Percentiles rank a stretch among this genome's conserved stretches.
These are phyloP conservation scores for Mola mola DNA, from an alignment of 2,113 vertebrate species.

Conservation along the genomic window DNA sequence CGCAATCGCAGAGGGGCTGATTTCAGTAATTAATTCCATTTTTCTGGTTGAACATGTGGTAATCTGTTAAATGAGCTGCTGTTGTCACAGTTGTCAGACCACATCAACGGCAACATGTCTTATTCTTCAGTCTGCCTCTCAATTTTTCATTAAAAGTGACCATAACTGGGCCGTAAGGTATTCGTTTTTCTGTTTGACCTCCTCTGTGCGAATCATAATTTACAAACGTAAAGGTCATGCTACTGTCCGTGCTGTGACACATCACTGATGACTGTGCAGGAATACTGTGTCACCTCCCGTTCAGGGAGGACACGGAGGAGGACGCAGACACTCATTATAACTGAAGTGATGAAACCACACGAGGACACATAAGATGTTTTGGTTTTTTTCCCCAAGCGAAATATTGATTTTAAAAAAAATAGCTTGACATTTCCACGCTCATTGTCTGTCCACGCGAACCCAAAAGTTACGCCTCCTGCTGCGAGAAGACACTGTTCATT, in stretches of 20 bases:
- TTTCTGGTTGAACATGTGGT: slow-evolving; percentile 16
- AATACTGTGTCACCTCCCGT: slow-evolving; percentile 22
- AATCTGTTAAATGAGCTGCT: slow-evolving; percentile 31
- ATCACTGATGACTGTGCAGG: slow-evolving; percentile 38
- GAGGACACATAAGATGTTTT: too few species aligned
- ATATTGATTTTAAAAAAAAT: too few species aligned
- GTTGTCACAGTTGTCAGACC: not conserved
- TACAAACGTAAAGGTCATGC: slow-evolving; percentile 28
- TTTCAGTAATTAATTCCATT: slow-evolving; percentile 21
- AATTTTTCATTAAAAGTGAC: not conserved
- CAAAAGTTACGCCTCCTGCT: too few species aligned
- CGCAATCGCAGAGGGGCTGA: too few species aligned
- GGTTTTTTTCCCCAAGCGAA: too few species aligned
- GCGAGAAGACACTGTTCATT: too few species aligned
- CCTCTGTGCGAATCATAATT: slow-evolving; percentile 16
- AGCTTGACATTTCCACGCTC: too few species aligned
- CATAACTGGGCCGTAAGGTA: not conserved
- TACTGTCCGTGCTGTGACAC: slow-evolving; percentile 18
- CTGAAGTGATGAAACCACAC: too few species aligned
- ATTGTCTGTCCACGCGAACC: too few species aligned
- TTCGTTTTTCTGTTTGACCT: slow-evolving; percentile 8
- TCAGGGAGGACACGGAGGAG: not conserved
- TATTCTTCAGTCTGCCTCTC: not conserved
- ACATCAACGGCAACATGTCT: slow-evolving; percentile 1
- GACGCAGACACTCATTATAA: too few species aligned